These are phyloP conservation scores for Drosophila mauritiana DNA, from an alignment of 1,140 invertebrate species.

Conservation along the genomic window DNA sequence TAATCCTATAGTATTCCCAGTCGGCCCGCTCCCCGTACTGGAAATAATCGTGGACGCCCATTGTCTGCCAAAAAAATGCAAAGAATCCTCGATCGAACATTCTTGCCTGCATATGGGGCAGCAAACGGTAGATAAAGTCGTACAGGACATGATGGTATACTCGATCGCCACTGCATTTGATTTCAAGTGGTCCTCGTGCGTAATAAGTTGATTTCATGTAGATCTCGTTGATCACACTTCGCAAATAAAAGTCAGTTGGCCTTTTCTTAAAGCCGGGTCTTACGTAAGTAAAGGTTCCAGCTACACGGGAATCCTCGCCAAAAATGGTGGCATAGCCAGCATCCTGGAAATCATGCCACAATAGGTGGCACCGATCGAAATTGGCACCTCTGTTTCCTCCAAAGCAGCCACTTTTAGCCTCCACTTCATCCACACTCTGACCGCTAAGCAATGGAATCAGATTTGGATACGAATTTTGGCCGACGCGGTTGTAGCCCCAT, in stretches of 20 bases:
- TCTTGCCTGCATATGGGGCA: slow-evolving; percentile 19
- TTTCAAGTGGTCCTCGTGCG: too few relatives aligned
- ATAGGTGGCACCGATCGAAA: slow-evolving; percentile 12
- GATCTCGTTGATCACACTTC: slow-evolving; percentile 14
- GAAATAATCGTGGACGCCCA: slow-evolving; percentile 36
- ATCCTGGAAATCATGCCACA: slow-evolving; percentile 15
- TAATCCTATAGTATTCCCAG: neutral
- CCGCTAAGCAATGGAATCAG: slow-evolving; percentile 15
- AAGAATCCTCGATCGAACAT: slow-evolving; percentile 13
- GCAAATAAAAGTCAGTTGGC: slow-evolving; percentile 25
- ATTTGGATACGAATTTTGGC: slow-evolving; percentile 28
- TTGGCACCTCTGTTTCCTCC: neutral
- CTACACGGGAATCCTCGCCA: slow-evolving; percentile 14
- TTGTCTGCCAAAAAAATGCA: slow-evolving; percentile 31
- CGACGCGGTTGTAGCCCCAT: slow-evolving; percentile 42
- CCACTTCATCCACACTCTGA: neutral
- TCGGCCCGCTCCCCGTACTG: slow-evolving; percentile 10
- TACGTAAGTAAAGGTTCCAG: slow-evolving; percentile 7
- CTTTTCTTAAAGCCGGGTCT: slow-evolving; percentile 1
- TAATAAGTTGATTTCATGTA: too few relatives aligned
- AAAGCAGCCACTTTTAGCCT: slow-evolving; percentile 4
- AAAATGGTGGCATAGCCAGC: slow-evolving; percentile 26
- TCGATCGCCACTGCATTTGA: slow-evolving; percentile 4
- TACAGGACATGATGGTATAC: slow-evolving; percentile 13
- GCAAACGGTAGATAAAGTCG: slow-evolving; percentile 5